A percentile compares a stretch with the other conserved stretches of the same genome.
phyloP scores from a whole-genome alignment of 2,797 vertebrate genomes.

The Xiphophorus birchmanni region DNA sequence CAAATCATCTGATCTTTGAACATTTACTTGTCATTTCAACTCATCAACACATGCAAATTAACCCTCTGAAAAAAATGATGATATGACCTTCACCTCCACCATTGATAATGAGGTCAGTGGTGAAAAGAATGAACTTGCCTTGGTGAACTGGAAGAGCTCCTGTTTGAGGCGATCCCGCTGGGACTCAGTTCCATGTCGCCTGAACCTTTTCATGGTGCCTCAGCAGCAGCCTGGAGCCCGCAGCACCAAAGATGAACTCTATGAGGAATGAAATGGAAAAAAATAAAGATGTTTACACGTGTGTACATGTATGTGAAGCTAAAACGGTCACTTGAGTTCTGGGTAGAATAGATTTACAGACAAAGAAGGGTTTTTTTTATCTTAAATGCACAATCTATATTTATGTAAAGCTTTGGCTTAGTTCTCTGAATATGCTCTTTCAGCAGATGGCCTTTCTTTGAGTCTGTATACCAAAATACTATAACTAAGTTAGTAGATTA shows the following conservation, averaged over 20 bases:
- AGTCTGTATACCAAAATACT: too few species aligned
- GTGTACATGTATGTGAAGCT: too few species aligned
- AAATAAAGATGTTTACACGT: neutral
- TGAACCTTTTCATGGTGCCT: constrained; percentile 93
- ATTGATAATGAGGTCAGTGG: neutral
- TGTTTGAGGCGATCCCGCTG: constrained; percentile 91
- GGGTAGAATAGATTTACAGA: too few species aligned
- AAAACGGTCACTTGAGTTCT: too few species aligned
- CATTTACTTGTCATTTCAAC: neutral
- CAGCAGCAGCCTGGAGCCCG: constrained; percentile 62
- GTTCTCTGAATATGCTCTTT: too few species aligned
- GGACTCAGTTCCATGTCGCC: constrained; percentile 91
- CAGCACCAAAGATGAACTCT: constrained; percentile 50
- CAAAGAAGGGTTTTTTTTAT: too few species aligned
- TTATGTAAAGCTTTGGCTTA: too few species aligned
- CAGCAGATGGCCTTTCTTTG: too few species aligned
- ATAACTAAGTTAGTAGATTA: too few species aligned
- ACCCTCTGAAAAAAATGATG: neutral
- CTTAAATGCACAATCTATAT: too few species aligned
- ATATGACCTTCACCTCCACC: neutral
- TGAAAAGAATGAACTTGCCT: constrained; percentile 74
- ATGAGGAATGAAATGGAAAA: neutral
- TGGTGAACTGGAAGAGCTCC: constrained; percentile 96
- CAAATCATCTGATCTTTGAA: neutral
- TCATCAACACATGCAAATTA: neutral